Evolutionary conservation across 2,888 invertebrate species (phyloP), one percentile per base, ranked within the genome.

Genomic region (Rhingia campestris): DNA sequence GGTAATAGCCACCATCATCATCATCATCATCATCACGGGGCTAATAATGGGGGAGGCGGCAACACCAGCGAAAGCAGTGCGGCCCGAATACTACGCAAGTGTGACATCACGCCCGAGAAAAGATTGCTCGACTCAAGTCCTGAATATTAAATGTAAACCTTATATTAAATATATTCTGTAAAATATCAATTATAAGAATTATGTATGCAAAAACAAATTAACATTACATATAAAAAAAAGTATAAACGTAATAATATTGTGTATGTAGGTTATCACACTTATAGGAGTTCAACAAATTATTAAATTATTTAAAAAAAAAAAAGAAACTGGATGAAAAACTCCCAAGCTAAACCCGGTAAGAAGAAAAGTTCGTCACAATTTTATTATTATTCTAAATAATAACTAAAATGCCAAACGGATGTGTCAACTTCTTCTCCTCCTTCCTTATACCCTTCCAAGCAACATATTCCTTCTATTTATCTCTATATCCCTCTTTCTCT

Each of bases 61-160:
- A 70, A 58, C 58, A 86, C 77, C 64, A 86, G 86, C 86, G 88
- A 88, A 74, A 75, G 70, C 45, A 89, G 88, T 58, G 88, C 89
- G 39, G 90, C 89, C 85, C 88, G 89, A 73, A 91, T 91, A 58
- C 87, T 90, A 67, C 89, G 91, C 76, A 91, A 91, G 72, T 89
- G 90, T 64, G 92, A 92, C 88, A 87, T 91, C 76, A 92, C 92
- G 86, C 92, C 92, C 39, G 92, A 92, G 87, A 92, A 92, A 87
- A 89, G 92, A 54, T 88, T 92, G 86, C 91, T 92, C 80, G 92
- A 92, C 88, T 91, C 92, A 86, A 91, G 91, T 89, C 90, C 91
- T 84, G 92, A 92, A 87, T 92, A 91, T 87, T 92, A 88, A 87
- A 70, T 79, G 43, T 80, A 84, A 84, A 84, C 47, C 49, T 70